Percentiles rank a stretch among this genome's conserved stretches.
phyloP scores from a whole-genome alignment of 2,888 invertebrate genomes.

The Mythimna vitellina region DNA sequence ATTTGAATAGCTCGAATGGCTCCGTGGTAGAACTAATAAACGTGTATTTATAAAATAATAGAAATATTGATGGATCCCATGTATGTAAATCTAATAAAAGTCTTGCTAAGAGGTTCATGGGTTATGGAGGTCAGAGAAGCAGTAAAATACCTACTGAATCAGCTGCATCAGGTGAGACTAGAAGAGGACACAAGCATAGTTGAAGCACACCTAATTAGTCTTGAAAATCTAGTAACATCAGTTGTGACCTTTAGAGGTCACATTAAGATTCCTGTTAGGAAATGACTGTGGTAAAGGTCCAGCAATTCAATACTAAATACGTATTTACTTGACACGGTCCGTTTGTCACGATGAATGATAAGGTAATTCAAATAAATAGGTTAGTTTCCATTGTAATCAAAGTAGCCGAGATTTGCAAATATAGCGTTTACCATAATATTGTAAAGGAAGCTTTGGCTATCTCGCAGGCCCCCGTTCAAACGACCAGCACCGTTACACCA shows the following conservation, averaged over 20 bases:
- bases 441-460: conserved; percentile 70
- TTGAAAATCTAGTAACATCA: neutral
- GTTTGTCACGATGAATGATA: neutral
- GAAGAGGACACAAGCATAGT: neutral
- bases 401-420: conserved; percentile 16
- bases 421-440: conserved; percentile 64
- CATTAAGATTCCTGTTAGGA: neutral
- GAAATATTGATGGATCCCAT: neutral
- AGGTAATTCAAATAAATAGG: conserved; percentile 18
- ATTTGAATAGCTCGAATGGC: conserved; percentile 29
- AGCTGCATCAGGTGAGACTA: neutral
- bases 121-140: neutral
- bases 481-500: conserved; percentile 76
- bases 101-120: neutral
- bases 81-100: neutral
- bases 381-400: conserved; percentile 31
- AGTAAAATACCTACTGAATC: neutral
- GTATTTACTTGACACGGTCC: neutral
- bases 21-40: neutral
- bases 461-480: conserved; percentile 65
- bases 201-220: no score
- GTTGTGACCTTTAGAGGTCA: neutral
- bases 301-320: neutral
- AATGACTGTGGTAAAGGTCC: neutral
- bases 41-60: conserved; percentile 3